phyloP scores from a whole-genome alignment of 2,113 vertebrate genomes.

The Corythoichthys haematopterus region DNA sequence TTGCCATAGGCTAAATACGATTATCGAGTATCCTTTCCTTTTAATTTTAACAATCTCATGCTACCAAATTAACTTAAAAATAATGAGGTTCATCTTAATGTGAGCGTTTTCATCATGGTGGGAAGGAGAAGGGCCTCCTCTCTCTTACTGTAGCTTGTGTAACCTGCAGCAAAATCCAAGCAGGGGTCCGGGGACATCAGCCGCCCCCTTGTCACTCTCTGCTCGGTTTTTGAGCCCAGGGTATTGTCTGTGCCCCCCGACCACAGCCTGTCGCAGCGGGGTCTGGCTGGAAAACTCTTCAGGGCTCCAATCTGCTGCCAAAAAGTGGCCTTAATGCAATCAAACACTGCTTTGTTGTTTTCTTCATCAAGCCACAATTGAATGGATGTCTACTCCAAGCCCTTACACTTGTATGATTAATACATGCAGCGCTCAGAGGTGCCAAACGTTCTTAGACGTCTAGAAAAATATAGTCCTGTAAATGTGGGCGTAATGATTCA shows the following conservation, averaged over 20 bases:
- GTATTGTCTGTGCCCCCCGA: slow-evolving; percentile 27
- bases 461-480: no score
- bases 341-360: slow-evolving; percentile 56
- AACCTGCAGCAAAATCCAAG: slow-evolving; percentile 58
- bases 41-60: background rate
- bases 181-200: slow-evolving; percentile 60
- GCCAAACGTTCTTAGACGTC: background rate
- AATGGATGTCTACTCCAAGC: slow-evolving; percentile 35
- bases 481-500: no score
- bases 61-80: slow-evolving; percentile 23
- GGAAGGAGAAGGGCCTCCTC: slow-evolving; percentile 27
- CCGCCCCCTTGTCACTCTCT: slow-evolving; percentile 12
- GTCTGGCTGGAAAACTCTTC: slow-evolving; percentile 43
- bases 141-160: slow-evolving; percentile 18
- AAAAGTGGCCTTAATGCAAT: slow-evolving; percentile 55
- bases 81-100: slow-evolving; percentile 55
- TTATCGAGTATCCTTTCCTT: background rate
- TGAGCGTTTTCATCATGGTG: slow-evolving; percentile 24
- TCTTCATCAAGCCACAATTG: slow-evolving; percentile 22
- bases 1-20: background rate
- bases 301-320: slow-evolving; percentile 48
- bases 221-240: slow-evolving; percentile 31
- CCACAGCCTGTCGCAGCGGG: slow-evolving; percentile 58
- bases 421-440: background rate
- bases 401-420: slow-evolving; percentile 22